Percentiles rank a stretch among this genome's conserved stretches.
Evolutionary conservation across 2,113 vertebrate species (phyloP).

Genomic region (Copsychus sechellarum): DNA sequence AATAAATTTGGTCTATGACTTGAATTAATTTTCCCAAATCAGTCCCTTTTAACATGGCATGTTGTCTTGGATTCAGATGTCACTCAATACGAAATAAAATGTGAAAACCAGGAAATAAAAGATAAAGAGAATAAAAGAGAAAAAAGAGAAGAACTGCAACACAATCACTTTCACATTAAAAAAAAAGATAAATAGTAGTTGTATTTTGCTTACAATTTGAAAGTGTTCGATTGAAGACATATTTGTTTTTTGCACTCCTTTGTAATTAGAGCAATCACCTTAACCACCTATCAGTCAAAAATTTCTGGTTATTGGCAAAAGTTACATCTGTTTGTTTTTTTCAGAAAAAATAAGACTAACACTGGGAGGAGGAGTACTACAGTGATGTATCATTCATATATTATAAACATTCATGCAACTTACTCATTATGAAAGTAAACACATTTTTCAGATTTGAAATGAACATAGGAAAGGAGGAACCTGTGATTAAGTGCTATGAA

Average conservation of each 20-base stretch:
- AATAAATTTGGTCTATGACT: neutral
- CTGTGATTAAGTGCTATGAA: neutral
- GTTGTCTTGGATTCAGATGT: neutral
- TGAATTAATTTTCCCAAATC: neutral
- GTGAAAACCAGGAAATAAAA: neutral
- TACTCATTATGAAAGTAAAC: neutral
- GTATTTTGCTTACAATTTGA: neutral
- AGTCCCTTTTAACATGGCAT: neutral
- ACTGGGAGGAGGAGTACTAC: neutral
- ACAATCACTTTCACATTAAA: neutral
- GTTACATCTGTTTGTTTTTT: neutral
- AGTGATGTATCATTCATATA: neutral
- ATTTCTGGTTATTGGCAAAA: neutral
- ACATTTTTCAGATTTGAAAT: slow-evolving; percentile 17
- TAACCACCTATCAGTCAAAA: neutral
- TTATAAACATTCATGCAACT: neutral
- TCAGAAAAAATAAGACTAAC: neutral
- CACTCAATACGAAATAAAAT: neutral
- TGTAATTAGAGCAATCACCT: neutral
- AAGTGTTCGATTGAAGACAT: neutral
- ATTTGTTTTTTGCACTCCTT: neutral
- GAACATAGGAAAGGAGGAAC: neutral
- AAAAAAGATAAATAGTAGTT: neutral
- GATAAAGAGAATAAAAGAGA: neutral
- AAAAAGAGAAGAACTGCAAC: neutral